A percentile compares a stretch with the other conserved stretches of the same genome.
phyloP scores from a whole-genome alignment of 1,140 invertebrate genomes.

The Druon quercuslanigerum region DNA sequence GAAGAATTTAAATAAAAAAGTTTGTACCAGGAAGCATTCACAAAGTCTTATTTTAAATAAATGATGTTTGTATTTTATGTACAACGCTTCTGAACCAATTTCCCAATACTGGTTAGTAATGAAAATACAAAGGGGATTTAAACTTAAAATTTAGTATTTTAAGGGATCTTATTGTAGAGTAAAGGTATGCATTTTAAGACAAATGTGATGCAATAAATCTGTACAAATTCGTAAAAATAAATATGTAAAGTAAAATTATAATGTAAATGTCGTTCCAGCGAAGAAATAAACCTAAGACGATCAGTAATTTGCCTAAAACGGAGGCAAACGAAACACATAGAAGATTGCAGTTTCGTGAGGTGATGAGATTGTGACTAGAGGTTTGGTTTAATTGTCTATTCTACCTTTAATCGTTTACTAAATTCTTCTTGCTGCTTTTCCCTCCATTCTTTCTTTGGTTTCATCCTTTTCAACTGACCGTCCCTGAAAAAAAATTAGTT shows the following conservation, averaged over 20 bases:
- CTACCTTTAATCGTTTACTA: slow-evolving; percentile 89
- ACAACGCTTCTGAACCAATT: slow-evolving; percentile 15
- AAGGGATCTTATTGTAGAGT: background rate
- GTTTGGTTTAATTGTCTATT: slow-evolving; percentile 75
- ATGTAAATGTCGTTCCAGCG: slow-evolving; percentile 5
- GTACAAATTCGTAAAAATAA: too few species aligned
- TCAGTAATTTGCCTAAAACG: too few species aligned
- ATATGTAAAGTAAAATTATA: background rate
- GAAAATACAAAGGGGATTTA: background rate
- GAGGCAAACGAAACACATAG: slow-evolving; percentile 1
- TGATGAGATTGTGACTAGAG: slow-evolving; percentile 63
- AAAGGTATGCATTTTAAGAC: too few species aligned
- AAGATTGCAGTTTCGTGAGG: background rate
- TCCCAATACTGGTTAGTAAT: background rate
- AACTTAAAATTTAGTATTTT: slow-evolving; percentile 6
- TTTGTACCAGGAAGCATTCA: slow-evolving; percentile 3
- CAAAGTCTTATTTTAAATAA: slow-evolving; percentile 21
- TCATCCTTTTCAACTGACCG: slow-evolving; percentile 93
- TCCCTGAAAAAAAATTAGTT: slow-evolving; percentile 81
- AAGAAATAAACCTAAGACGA: background rate
- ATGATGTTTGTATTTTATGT: slow-evolving; percentile 2
- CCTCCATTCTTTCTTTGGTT: slow-evolving; percentile 95
- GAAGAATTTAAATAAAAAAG: background rate
- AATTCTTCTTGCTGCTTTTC: slow-evolving; percentile 95
- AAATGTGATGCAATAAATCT: too few species aligned